Evolutionary conservation across 2,113 vertebrate genomes (phyloP).

Genomic region (Callocephalon fimbriatum): DNA sequence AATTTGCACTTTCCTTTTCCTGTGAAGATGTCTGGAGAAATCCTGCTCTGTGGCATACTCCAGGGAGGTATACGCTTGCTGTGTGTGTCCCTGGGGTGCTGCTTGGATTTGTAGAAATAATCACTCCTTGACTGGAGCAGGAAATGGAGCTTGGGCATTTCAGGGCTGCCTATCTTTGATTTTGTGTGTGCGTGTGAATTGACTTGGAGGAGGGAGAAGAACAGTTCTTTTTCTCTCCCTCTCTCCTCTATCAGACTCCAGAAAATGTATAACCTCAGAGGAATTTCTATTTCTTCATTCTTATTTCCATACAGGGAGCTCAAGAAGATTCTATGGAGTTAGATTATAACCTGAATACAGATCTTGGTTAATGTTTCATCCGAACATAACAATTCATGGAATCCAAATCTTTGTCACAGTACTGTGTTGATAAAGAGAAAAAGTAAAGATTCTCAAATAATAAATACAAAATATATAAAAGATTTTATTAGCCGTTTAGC

Average conservation of each 20-base stretch:
- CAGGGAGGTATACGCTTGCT: neutral
- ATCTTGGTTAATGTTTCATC: neutral
- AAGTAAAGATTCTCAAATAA: neutral
- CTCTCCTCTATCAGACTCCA: neutral
- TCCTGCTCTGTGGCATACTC: neutral
- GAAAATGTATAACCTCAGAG: neutral
- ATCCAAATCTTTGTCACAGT: neutral
- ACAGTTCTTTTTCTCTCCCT: neutral
- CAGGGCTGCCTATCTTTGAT: neutral
- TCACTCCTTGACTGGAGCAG: neutral
- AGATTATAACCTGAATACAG: neutral
- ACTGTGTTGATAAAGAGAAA: neutral
- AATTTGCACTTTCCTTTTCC: neutral
- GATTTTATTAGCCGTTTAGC: neutral
- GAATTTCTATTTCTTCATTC: neutral
- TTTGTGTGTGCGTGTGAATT: neutral
- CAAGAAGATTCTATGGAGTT: neutral
- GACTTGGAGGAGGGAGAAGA: neutral
- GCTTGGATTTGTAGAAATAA: neutral
- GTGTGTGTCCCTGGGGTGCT: neutral
- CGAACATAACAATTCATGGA: neutral
- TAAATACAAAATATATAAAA: conserved; percentile 3
- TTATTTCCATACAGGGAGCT: neutral
- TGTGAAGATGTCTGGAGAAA: neutral
- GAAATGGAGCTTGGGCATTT: neutral